Percentiles rank a stretch among this genome's conserved stretches.
Conservation (phyloP, 2,113 vertebrate species). For the Oreochromis tanganicae region DNA sequence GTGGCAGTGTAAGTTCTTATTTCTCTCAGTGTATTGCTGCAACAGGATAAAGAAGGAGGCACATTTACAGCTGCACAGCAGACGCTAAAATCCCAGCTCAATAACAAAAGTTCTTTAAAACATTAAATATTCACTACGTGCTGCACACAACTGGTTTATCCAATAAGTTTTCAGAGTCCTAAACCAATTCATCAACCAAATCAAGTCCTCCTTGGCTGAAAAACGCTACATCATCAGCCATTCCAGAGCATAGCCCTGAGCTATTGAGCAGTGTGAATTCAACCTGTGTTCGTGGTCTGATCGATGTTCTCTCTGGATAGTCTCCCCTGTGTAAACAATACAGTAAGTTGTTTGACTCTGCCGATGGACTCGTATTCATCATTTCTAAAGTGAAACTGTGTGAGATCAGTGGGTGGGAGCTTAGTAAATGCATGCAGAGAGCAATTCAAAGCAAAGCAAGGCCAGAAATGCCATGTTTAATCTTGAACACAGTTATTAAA, state of each 20-base stretch:
- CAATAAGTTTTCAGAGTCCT: conserved; percentile 53
- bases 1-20: neutral
- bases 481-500: neutral
- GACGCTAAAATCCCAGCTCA: conserved; percentile 60
- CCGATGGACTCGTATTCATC: conserved; percentile 51
- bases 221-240: conserved; percentile 43
- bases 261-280: conserved; percentile 32
- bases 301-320: conserved; percentile 46
- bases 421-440: conserved; percentile 3
- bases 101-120: conserved; percentile 63
- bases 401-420: neutral
- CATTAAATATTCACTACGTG: conserved; percentile 68
- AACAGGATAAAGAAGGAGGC: conserved; percentile 23
- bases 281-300: conserved; percentile 34
- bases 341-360: conserved; percentile 54
- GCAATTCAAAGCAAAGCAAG: neutral
- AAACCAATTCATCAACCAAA: conserved; percentile 60
- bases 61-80: conserved; percentile 51
- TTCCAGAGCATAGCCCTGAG: conserved; percentile 18
- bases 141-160: conserved; percentile 37
- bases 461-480: neutral
- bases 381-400: conserved; percentile 42
- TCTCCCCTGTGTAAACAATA: conserved; percentile 58
- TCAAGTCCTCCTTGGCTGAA: conserved; percentile 46
- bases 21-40: neutral